Percentiles rank a stretch among this genome's conserved stretches.
Evolutionary conservation across 2,888 invertebrate genomes (phyloP).

Genomic region (Hypolimnas misippus): DNA sequence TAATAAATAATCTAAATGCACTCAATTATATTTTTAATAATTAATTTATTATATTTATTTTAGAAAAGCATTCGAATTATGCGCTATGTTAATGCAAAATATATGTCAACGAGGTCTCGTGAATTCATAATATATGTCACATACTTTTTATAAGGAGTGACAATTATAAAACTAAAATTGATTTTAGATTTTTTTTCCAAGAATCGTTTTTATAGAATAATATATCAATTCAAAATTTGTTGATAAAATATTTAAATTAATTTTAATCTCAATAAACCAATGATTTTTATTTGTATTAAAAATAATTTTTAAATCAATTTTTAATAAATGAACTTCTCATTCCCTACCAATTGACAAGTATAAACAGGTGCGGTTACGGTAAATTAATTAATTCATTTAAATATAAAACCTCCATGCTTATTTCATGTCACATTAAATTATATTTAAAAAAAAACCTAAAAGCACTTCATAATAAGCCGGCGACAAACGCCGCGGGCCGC

Average conservation of each 20-base stretch:
- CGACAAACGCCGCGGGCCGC: slow-evolving; percentile 37
- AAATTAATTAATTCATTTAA: neutral
- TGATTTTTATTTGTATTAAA: neutral
- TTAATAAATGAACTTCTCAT: neutral
- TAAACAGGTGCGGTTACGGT: neutral
- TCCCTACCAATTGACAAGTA: neutral
- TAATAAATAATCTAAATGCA: too few relatives aligned
- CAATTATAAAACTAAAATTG: too few relatives aligned
- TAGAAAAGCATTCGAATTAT: too few relatives aligned
- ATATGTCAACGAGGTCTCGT: too few relatives aligned
- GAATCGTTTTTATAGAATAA: too few relatives aligned
- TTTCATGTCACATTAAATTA: slow-evolving; percentile 17
- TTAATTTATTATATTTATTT: too few relatives aligned
- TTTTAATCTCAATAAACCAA: neutral
- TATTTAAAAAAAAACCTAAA: slow-evolving; percentile 28
- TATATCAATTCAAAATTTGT: too few relatives aligned
- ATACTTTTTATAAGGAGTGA: too few relatives aligned
- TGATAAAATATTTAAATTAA: neutral
- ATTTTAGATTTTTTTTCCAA: too few relatives aligned
- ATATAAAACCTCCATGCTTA: slow-evolving; percentile 6
- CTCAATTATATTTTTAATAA: too few relatives aligned
- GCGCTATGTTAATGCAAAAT: too few relatives aligned
- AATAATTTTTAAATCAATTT: neutral
- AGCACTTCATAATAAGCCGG: slow-evolving; percentile 37
- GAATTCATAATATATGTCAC: too few relatives aligned